phyloP scores from a whole-genome alignment of 1,140 invertebrate species.

The Alviniconcha marisindica region DNA sequence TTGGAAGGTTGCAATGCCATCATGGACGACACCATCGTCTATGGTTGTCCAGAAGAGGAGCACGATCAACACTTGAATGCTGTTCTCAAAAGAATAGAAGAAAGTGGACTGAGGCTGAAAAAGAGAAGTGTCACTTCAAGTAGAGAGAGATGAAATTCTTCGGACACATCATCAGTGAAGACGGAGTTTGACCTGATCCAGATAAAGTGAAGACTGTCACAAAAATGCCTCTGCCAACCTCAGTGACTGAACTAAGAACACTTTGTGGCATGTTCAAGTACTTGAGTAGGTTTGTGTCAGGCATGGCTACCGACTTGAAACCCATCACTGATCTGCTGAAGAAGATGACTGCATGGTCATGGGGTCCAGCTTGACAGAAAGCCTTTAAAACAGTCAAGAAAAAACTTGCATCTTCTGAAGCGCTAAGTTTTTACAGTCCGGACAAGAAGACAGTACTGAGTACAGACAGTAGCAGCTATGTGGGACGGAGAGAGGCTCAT shows the following conservation, averaged over 20 bases:
- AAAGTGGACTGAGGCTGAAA: constrained; percentile 64
- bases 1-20: constrained; percentile 32
- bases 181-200: constrained; percentile 61
- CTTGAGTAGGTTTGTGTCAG: constrained; percentile 37
- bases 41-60: constrained; percentile 47
- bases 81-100: constrained; percentile 56
- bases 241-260: constrained; percentile 18
- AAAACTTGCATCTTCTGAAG: no score
- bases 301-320: constrained; percentile 34
- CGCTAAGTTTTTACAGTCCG: no score
- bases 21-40: constrained; percentile 64
- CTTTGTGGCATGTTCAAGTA: constrained; percentile 43
- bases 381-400: no score
- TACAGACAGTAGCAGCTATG: no score
- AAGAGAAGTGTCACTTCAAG: constrained; percentile 70
- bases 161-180: constrained; percentile 37
- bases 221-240: constrained; percentile 62
- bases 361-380: no score
- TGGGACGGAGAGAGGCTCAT: no score
- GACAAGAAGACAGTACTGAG: no score
- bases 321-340: constrained; percentile 45
- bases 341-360: constrained; percentile 34
- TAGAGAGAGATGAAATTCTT: constrained; percentile 37
- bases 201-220: constrained; percentile 60
- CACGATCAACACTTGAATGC: constrained; percentile 52